Conservation (phyloP, 2,797 vertebrate species). For the Pangasius mekongensis region DNA sequence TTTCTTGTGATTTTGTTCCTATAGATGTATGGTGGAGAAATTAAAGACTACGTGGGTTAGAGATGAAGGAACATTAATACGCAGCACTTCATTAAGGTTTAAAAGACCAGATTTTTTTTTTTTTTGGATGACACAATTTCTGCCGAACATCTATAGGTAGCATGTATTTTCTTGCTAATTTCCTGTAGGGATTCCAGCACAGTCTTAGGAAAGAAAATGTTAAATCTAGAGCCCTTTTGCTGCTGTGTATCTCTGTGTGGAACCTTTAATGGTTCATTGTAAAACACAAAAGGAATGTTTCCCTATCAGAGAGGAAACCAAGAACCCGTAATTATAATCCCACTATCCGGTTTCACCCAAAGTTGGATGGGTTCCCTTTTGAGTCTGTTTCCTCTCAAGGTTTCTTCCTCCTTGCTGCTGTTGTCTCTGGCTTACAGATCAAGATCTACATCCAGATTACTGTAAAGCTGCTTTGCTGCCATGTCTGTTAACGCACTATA, state of each 20-base stretch:
- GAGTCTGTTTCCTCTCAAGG: not conserved
- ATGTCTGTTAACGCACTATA: not conserved
- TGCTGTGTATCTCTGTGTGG: not conserved
- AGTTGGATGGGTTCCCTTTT: not conserved
- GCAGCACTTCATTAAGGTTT: not conserved
- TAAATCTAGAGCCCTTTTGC: not conserved
- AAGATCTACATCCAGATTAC: not conserved
- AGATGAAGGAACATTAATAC: not conserved
- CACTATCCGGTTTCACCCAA: not conserved
- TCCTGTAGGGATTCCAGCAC: not conserved
- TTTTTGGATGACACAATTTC: not conserved
- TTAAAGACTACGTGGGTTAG: not conserved
- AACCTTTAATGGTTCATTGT: not conserved
- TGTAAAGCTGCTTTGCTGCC: not conserved
- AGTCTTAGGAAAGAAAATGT: not conserved
- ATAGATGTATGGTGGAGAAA: not conserved
- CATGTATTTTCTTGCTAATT: not conserved
- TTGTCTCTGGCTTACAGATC: not conserved
- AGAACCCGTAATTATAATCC: not conserved
- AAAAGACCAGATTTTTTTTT: too few species aligned
- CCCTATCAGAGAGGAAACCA: not conserved
- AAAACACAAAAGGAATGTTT: not conserved
- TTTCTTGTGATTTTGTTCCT: not conserved
- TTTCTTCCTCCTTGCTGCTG: not conserved
- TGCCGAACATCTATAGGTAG: not conserved